Percentiles rank a stretch among this genome's conserved stretches.
Conservation (phyloP, 2,797 vertebrate species). For the Erethizon dorsatum region DNA sequence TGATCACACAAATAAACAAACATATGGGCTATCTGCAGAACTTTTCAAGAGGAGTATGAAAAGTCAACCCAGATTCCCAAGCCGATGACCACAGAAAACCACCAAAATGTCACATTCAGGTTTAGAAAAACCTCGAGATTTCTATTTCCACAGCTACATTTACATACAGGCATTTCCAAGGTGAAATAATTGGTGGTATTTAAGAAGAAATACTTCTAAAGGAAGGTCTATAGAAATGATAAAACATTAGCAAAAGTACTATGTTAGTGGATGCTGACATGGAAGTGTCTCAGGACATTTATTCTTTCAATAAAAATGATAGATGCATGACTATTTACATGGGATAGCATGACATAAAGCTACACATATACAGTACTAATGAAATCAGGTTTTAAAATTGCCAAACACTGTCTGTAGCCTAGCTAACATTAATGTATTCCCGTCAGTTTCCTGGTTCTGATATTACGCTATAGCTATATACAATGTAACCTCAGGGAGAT, state of each 20-base stretch:
- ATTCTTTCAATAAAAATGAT: constrained; percentile 35
- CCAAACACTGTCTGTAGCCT: neutral
- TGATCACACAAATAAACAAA: neutral
- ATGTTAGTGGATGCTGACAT: neutral
- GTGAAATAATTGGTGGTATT: constrained; percentile 22
- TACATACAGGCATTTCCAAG: neutral
- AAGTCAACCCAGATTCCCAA: constrained; percentile 11
- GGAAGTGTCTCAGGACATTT: neutral
- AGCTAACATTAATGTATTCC: neutral
- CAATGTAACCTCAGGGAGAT: neutral
- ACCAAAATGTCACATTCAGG: constrained; percentile 26
- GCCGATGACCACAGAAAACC: neutral
- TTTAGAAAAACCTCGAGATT: constrained; percentile 58
- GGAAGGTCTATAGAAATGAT: neutral
- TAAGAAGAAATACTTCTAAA: constrained; percentile 59
- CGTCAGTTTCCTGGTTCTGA: neutral
- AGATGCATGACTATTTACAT: neutral
- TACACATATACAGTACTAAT: neutral
- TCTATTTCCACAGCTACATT: constrained; percentile 36
- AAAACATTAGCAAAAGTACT: constrained; percentile 20
- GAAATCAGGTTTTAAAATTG: neutral
- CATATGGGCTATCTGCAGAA: neutral
- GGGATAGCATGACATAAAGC: neutral
- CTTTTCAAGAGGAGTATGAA: neutral
- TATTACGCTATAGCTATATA: neutral